A percentile compares a stretch with the other conserved stretches of the same genome.
These are phyloP conservation scores for Protobothrops flavoviridis DNA, from an alignment of 2,113 vertebrate genomes.

Conservation along the genomic window DNA sequence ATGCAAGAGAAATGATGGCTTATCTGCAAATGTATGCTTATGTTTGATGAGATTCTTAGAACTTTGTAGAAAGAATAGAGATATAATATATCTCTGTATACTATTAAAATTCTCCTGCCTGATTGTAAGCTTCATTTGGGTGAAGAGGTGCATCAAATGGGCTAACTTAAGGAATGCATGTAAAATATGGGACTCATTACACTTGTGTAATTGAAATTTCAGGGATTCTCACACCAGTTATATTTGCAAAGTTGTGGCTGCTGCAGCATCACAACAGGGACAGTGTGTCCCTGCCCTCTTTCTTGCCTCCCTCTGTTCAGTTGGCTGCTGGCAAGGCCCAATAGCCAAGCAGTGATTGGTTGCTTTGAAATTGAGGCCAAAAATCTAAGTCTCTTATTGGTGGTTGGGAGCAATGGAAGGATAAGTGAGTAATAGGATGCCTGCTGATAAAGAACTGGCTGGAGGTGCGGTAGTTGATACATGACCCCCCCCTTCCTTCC, in stretches of 20 bases:
- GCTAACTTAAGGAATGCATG: neutral
- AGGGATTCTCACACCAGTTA: neutral
- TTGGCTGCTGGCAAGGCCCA: neutral
- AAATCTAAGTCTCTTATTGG: neutral
- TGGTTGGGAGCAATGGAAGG: neutral
- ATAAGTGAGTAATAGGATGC: neutral
- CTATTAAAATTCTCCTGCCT: neutral
- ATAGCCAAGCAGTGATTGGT: neutral
- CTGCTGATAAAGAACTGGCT: neutral
- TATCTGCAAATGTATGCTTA: neutral
- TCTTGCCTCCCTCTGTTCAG: too few species aligned
- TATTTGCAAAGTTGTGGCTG: neutral
- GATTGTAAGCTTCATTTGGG: neutral
- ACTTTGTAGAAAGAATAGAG: neutral
- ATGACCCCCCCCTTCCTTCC: neutral
- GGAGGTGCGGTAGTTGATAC: neutral
- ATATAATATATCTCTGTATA: neutral
- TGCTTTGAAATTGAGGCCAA: neutral
- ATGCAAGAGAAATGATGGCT: neutral
- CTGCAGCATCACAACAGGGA: neutral
- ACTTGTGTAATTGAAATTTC: neutral
- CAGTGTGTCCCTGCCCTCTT: neutral
- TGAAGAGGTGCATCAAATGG: neutral
- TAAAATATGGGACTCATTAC: neutral
- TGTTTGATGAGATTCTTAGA: neutral